Percentiles rank a stretch among this genome's conserved stretches.
Evolutionary conservation across 1,140 invertebrate genomes (phyloP).

Genomic region (Nasonia vitripennis): DNA sequence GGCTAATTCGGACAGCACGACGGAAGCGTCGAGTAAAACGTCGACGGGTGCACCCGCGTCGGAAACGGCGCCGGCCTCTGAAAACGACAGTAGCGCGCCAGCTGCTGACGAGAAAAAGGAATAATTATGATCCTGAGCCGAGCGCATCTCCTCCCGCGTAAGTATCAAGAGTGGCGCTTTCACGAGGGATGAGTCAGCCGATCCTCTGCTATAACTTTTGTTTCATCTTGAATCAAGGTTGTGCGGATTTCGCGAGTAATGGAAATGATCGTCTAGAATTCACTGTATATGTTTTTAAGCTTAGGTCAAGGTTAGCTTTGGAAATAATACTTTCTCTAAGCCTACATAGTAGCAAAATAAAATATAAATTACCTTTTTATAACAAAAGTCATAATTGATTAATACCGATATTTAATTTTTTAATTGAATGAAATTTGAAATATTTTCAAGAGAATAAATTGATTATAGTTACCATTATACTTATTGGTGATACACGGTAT

Average conservation of each 20-base stretch:
- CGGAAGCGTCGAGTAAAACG: slow-evolving; percentile 68
- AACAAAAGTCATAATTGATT: background rate
- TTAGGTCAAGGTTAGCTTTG: background rate
- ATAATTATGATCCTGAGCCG: slow-evolving; percentile 66
- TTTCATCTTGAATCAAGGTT: background rate
- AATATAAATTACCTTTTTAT: background rate
- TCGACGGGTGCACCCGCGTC: slow-evolving; percentile 61
- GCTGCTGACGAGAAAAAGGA: slow-evolving; percentile 71
- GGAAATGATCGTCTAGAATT: background rate
- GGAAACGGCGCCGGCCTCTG: slow-evolving; percentile 54
- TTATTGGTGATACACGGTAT: too few relatives aligned
- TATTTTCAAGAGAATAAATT: too few relatives aligned
- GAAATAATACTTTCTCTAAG: background rate
- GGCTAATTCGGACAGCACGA: slow-evolving; percentile 62
- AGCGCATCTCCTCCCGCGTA: slow-evolving; percentile 56
- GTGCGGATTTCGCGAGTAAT: background rate
- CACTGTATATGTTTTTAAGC: background rate
- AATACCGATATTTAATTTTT: too few relatives aligned
- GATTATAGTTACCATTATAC: too few relatives aligned
- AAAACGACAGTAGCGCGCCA: slow-evolving; percentile 59
- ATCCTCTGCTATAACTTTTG: background rate
- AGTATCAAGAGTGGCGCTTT: slow-evolving; percentile 34
- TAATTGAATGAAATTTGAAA: too few relatives aligned
- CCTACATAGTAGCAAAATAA: background rate
- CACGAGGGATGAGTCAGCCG: background rate